Evolutionary conservation across 2,113 vertebrate genomes (phyloP), one percentile per base, ranked within the genome.

Genomic region (Malurus alboscapulatus): DNA sequence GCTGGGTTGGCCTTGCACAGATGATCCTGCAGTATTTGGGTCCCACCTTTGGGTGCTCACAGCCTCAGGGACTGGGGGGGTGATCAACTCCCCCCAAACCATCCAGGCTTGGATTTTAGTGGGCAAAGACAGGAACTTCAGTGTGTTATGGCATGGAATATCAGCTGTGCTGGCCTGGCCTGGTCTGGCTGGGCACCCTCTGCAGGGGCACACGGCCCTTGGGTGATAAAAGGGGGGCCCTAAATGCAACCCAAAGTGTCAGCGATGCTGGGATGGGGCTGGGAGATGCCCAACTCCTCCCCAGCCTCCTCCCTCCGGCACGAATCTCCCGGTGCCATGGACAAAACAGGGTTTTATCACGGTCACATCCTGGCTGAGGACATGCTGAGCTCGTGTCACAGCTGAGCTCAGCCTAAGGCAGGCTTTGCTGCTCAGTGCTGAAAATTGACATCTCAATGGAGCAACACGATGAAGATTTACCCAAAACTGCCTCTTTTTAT

Each of bases 141-240:
- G 42, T 0, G 4, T 1, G 1, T 20, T 32, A 21, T 0, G 40
- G 26, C 2, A 4, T 4, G 12, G 44, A 68, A 2, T 1, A 44
- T 6, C 38, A 42, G 45, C 24, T 76, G 6, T 7, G 7, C 26
- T 19, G 48, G 71, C 38, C 44, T 13, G 53, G 7, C 1, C 3
- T 0, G 16, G 38, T 59, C 4, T 0, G 16, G 38, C 59, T 4
- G 24, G 65, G 27, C 34, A 17, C 10, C 51, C 45, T 44, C 58
- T 6, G 45, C 48, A 34, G 30, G 34, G 57, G 19, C 30, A 16
- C 7, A 0, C 0, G 0, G 34, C 3, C 32, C 44, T 9, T 2
- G 59, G 55, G 34, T 38, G 38, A 5, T 4, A 54, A 8, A 61
- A n/a, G 10, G 7, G 21, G 3, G 14, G 3, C 19, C 12, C 47